A percentile compares a stretch with the other conserved stretches of the same genome.
These are phyloP conservation scores for Habropoda laboriosa DNA, from an alignment of 1,140 invertebrate genomes.

Conservation along the genomic window DNA sequence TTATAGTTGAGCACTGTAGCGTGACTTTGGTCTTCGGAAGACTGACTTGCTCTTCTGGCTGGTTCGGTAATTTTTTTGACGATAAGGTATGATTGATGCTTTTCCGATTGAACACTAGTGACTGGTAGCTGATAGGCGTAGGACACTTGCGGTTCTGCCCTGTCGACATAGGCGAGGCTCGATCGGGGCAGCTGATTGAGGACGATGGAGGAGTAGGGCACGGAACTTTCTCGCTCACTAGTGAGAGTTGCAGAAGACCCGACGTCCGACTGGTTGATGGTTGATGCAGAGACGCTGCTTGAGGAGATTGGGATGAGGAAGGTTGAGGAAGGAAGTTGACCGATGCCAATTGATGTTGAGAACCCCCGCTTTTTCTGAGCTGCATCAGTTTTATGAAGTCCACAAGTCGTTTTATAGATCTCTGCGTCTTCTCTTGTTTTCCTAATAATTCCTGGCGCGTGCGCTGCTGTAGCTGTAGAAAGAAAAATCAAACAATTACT, in stretches of 20 bases:
- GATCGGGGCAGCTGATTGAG: slow-evolving; percentile 65
- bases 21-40: slow-evolving; percentile 50
- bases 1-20: slow-evolving; percentile 59
- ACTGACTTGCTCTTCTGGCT: slow-evolving; percentile 44
- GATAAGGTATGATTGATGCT: slow-evolving; percentile 73
- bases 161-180: slow-evolving; percentile 61
- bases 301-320: slow-evolving; percentile 77
- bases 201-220: slow-evolving; percentile 60
- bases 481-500: slow-evolving; percentile 28
- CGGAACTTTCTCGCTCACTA: slow-evolving; percentile 51
- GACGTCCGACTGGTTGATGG: slow-evolving; percentile 48
- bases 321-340: slow-evolving; percentile 76
- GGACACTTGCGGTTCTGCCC: slow-evolving; percentile 54
- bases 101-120: slow-evolving; percentile 56
- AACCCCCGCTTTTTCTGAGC: slow-evolving; percentile 63
- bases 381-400: slow-evolving; percentile 80
- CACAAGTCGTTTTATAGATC: slow-evolving; percentile 78
- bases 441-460: slow-evolving; percentile 75
- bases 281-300: slow-evolving; percentile 51
- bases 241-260: slow-evolving; percentile 38
- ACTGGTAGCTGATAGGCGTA: slow-evolving; percentile 61
- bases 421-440: slow-evolving; percentile 79
- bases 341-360: slow-evolving; percentile 69
- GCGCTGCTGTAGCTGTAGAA: slow-evolving; percentile 75
- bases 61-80: slow-evolving; percentile 71